Conservation (phyloP, 2,888 invertebrate species). For the Ellobium chinense region DNA sequence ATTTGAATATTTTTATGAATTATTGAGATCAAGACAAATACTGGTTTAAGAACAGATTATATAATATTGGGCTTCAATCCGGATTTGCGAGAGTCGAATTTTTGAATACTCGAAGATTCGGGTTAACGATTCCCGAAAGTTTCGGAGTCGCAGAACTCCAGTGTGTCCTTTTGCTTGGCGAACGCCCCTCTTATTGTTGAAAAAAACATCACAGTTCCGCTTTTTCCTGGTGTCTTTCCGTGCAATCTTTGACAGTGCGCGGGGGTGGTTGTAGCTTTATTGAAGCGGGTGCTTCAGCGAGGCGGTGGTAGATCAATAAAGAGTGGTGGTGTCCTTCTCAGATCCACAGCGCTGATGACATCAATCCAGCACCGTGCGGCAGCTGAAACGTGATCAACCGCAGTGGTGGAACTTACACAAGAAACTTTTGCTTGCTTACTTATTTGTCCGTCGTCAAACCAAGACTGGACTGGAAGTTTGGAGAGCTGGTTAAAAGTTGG, state of each 20-base stretch:
- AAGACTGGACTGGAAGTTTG: background rate
- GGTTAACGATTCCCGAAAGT: no score
- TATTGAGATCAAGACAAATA: no score
- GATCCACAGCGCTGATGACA: background rate
- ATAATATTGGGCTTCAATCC: no score
- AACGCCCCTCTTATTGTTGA: background rate
- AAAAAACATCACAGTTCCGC: background rate
- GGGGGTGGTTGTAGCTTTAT: slow-evolving; percentile 15
- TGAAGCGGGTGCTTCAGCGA: background rate
- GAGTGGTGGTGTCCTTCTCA: background rate
- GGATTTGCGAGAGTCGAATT: no score
- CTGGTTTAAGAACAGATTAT: no score
- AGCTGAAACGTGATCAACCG: background rate
- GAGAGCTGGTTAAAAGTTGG: no score
- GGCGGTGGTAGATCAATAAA: slow-evolving; percentile 4
- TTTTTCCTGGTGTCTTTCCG: slow-evolving; percentile 9
- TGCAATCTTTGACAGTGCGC: background rate
- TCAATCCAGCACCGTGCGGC: background rate
- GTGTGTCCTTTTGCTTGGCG: background rate
- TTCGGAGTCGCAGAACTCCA: no score
- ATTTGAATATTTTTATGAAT: no score
- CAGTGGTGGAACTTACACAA: background rate
- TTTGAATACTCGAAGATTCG: no score
- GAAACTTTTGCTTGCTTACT: background rate
- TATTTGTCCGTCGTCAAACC: background rate